Percentiles rank a stretch among this genome's conserved stretches.
phyloP scores from a whole-genome alignment of 2,888 invertebrate species.

The Sepiola atlantica region DNA sequence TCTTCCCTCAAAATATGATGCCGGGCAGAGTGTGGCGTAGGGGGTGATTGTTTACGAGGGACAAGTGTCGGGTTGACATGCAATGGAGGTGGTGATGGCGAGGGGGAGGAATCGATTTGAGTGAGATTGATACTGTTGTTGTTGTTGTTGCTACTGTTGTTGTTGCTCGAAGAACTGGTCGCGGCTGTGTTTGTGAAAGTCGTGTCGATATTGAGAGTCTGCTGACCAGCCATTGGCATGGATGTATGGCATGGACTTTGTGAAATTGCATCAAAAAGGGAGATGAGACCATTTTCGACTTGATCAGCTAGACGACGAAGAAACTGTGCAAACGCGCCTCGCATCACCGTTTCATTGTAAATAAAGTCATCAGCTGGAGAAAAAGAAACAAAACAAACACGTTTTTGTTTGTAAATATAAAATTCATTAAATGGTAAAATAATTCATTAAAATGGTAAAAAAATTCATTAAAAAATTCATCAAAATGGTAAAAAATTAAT shows the following conservation, averaged over 20 bases:
- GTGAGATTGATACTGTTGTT: constrained; percentile 11
- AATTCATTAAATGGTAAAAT: too few species aligned
- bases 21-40: background rate
- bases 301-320: constrained; percentile 33
- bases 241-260: background rate
- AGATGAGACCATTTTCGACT: constrained; percentile 43
- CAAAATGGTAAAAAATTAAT: too few species aligned
- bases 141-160: background rate
- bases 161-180: background rate
- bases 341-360: constrained; percentile 39
- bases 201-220: background rate
- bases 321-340: constrained; percentile 39
- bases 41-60: background rate
- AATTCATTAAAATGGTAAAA: too few species aligned
- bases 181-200: background rate
- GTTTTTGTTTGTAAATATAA: background rate
- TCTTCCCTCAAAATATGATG: background rate
- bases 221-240: background rate
- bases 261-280: constrained; percentile 34
- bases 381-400: background rate
- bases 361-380: background rate
- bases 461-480: too few species aligned
- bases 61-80: background rate
- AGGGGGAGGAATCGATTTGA: background rate
- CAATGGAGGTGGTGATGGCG: background rate